Conservation (phyloP, 2,888 invertebrate genomes). For the Catocala sponsa region DNA sequence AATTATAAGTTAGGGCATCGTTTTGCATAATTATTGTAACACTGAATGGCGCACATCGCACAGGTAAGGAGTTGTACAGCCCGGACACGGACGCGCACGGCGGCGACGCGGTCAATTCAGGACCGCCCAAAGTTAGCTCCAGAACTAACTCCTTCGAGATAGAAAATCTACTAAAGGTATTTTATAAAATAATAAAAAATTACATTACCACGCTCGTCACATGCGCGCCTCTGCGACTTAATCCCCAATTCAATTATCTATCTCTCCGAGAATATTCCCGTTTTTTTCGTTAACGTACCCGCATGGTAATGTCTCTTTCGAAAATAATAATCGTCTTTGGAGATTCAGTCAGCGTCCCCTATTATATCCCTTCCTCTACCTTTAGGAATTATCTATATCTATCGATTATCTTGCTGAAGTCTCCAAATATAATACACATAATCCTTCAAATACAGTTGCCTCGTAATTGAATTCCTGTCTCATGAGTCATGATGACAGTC, state of each 20-base stretch:
- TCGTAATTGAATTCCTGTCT: constrained; percentile 21
- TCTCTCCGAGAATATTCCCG: constrained; percentile 60
- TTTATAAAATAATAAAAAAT: constrained; percentile 44
- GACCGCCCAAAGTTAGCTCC: constrained; percentile 90
- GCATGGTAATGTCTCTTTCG: constrained; percentile 70
- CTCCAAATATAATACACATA: constrained; percentile 23
- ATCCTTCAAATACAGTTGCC: constrained; percentile 20
- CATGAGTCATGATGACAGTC: not conserved
- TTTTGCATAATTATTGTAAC: constrained; percentile 17
- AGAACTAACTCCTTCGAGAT: constrained; percentile 98
- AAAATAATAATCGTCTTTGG: constrained; percentile 70
- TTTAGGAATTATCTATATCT: constrained; percentile 52
- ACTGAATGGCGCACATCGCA: constrained; percentile 23
- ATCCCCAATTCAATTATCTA: constrained; percentile 71
- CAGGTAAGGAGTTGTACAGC: constrained; percentile 93
- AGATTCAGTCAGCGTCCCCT: constrained; percentile 54
- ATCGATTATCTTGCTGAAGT: constrained; percentile 41
- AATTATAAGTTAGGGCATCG: constrained; percentile 11
- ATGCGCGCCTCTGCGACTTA: constrained; percentile 60
- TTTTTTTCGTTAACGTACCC: constrained; percentile 69
- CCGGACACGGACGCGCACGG: constrained; percentile 87
- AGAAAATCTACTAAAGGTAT: constrained; percentile 95
- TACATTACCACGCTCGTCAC: constrained; percentile 54
- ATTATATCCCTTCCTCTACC: constrained; percentile 57
- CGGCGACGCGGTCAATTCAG: constrained; percentile 68